A percentile compares a stretch with the other conserved stretches of the same genome.
phyloP scores from a whole-genome alignment of 2,113 vertebrate genomes.

The Ranitomeya variabilis region DNA sequence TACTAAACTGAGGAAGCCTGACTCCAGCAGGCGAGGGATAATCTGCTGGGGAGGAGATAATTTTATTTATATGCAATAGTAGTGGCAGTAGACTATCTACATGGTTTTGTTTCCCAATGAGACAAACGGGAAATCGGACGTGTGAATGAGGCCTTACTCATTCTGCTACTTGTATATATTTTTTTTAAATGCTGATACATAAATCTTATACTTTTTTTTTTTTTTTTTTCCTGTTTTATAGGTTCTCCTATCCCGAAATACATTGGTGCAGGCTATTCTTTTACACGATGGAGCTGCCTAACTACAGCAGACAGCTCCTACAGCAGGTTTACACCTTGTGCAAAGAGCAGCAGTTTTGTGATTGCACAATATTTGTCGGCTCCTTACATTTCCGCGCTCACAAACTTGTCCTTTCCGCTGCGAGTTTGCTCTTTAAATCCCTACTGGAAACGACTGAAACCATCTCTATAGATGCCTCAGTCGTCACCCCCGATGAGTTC shows the following conservation, averaged over 20 bases:
- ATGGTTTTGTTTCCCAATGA: too few relatives aligned
- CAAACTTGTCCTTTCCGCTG: conserved; percentile 85
- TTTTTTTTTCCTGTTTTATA: background rate
- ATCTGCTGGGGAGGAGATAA: too few relatives aligned
- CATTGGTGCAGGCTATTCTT: background rate
- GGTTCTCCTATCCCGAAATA: background rate
- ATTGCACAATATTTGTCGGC: conserved; percentile 82
- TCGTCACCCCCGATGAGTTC: conserved; percentile 85
- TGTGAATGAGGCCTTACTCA: too few relatives aligned
- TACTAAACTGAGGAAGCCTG: too few relatives aligned
- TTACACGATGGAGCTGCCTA: conserved; percentile 79
- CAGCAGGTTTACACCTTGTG: conserved; percentile 82
- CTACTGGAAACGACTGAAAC: conserved; percentile 80
- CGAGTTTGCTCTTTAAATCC: conserved; percentile 87
- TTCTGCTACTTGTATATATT: too few relatives aligned
- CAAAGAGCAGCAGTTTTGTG: conserved; percentile 83
- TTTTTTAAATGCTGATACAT: too few relatives aligned
- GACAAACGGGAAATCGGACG: too few relatives aligned
- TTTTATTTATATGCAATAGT: too few relatives aligned
- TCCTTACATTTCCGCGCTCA: conserved; percentile 78
- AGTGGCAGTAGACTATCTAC: too few relatives aligned
- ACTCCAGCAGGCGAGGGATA: too few relatives aligned
- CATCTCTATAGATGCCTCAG: conserved; percentile 78
- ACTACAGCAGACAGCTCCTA: conserved; percentile 83
- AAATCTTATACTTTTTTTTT: background rate